A percentile compares a stretch with the other conserved stretches of the same genome.
These are phyloP conservation scores for Acanthococcus lagerstroemiae DNA, from an alignment of 2,888 invertebrate genomes.

Conservation along the genomic window DNA sequence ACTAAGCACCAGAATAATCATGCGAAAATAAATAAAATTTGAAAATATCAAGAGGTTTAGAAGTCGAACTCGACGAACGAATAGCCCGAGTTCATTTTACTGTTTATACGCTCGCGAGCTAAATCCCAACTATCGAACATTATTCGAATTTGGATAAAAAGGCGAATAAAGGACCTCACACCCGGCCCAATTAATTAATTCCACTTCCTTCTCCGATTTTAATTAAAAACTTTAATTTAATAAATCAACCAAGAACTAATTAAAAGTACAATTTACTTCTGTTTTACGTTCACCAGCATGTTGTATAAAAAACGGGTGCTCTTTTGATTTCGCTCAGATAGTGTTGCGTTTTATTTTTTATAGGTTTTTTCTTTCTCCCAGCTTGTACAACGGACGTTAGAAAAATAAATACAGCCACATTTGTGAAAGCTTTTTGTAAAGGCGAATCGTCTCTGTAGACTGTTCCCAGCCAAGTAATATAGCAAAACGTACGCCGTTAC, in stretches of 20 bases:
- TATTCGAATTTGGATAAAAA: slow-evolving; percentile 10
- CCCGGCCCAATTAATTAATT: slow-evolving; percentile 21
- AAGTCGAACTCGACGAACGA: too few species aligned
- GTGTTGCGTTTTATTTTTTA: slow-evolving; percentile 5
- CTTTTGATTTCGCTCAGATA: slow-evolving; percentile 8
- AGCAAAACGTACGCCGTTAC: too few species aligned
- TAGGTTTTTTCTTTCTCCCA: background rate
- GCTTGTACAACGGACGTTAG: background rate
- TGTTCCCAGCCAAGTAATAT: too few species aligned
- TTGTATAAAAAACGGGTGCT: slow-evolving; percentile 1
- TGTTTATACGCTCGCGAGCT: slow-evolving; percentile 19
- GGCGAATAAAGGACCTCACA: slow-evolving; percentile 8
- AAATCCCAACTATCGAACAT: slow-evolving; percentile 20
- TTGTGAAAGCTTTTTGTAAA: too few species aligned
- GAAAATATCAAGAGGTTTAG: too few species aligned
- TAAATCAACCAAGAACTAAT: slow-evolving; percentile 21
- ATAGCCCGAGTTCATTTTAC: too few species aligned
- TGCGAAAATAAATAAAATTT: too few species aligned
- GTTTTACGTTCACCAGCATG: slow-evolving; percentile 17
- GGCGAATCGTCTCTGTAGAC: too few species aligned
- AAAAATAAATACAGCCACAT: background rate
- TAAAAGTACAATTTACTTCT: slow-evolving; percentile 28
- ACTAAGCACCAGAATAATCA: too few species aligned
- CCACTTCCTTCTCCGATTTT: slow-evolving; percentile 18
- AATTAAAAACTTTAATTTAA: slow-evolving; percentile 26